phyloP scores from a whole-genome alignment of 2,888 invertebrate genomes.

The Thysanoteuthis rhombus region DNA sequence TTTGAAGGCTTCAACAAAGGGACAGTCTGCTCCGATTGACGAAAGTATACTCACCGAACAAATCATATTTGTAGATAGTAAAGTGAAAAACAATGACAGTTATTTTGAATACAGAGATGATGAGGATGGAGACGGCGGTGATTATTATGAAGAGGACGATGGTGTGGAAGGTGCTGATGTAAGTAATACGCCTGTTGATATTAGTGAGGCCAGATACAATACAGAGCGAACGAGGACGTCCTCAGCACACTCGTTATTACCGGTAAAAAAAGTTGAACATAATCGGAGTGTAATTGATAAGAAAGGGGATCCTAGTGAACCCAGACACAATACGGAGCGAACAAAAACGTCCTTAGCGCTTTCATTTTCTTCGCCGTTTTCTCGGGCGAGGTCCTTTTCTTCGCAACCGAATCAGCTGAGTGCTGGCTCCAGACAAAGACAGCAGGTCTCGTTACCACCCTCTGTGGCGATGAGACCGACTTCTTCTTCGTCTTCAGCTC shows the following conservation, averaged over 20 bases:
- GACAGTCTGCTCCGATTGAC: background rate
- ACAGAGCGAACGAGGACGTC: background rate
- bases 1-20: background rate
- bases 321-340: background rate
- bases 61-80: background rate
- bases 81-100: background rate
- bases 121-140: background rate
- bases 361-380: background rate
- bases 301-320: background rate
- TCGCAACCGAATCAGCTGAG: background rate
- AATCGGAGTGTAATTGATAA: too few species aligned
- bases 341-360: background rate
- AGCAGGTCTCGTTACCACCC: background rate
- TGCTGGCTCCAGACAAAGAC: background rate
- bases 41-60: background rate
- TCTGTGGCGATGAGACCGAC: background rate
- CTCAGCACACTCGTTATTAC: background rate
- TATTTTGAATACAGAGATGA: constrained; percentile 15
- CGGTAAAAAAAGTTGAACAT: too few species aligned
- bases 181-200: background rate
- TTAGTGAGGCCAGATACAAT: background rate
- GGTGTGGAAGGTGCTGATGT: background rate
- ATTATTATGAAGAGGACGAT: background rate
- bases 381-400: background rate
- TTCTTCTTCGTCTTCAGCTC: background rate